Percentiles rank a stretch among this genome's conserved stretches.
phyloP scores from a whole-genome alignment of 2,113 vertebrate species.

The Anser cygnoides region DNA sequence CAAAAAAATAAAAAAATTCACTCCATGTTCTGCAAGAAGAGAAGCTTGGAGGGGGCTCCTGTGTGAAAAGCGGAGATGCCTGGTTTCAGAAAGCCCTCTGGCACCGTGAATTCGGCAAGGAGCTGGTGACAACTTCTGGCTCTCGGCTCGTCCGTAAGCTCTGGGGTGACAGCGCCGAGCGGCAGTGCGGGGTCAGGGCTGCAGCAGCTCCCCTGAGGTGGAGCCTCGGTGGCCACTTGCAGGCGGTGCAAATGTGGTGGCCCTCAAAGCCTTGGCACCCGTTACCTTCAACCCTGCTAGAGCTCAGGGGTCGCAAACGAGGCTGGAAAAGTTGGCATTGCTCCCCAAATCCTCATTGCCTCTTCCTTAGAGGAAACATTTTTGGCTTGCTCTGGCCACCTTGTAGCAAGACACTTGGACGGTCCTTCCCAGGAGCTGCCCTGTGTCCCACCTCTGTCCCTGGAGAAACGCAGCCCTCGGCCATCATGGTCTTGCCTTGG shows the following conservation, averaged over 20 bases:
- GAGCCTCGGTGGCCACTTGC: not conserved
- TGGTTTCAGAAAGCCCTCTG: not conserved
- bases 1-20: not conserved
- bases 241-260: too few species aligned
- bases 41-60: not conserved
- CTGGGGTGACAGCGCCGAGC: not conserved
- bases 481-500: not conserved
- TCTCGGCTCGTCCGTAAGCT: not conserved
- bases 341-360: not conserved
- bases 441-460: not conserved
- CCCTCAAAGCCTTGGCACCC: not conserved
- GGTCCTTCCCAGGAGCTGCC: not conserved
- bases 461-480: not conserved
- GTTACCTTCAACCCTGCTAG: not conserved
- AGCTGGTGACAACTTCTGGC: not conserved
- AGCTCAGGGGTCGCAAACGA: not conserved
- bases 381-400: not conserved
- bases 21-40: not conserved
- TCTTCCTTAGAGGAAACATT: not conserved
- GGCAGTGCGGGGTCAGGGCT: not conserved
- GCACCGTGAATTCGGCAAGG: not conserved
- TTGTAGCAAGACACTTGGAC: not conserved
- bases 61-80: too few species aligned
- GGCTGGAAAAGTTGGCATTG: not conserved
- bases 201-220: not conserved